A percentile compares a stretch with the other conserved stretches of the same genome.
These are phyloP conservation scores for Oconnorella tubifera DNA, from an alignment of 2,888 invertebrate species.

Conservation along the genomic window DNA sequence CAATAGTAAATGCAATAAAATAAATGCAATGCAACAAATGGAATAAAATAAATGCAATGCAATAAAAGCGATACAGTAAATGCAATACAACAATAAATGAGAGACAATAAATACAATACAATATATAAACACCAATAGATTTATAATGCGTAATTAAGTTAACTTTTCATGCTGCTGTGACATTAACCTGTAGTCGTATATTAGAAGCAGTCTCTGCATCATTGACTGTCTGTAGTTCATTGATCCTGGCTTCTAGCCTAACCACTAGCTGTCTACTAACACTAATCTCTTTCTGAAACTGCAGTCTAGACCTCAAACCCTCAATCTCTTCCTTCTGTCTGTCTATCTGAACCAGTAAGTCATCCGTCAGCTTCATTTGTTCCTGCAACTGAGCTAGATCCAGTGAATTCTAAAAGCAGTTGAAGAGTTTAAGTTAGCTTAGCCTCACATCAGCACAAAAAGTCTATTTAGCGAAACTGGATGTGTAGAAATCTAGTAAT, in stretches of 20 bases:
- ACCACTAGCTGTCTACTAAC: conserved; percentile 8
- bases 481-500: too few species aligned
- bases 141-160: too few species aligned
- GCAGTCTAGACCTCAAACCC: conserved; percentile 7
- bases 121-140: too few species aligned
- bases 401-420: conserved; percentile 18
- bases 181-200: conserved; percentile 11
- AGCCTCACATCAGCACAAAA: neutral
- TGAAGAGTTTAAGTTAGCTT: too few species aligned
- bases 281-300: neutral
- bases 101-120: too few species aligned
- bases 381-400: conserved; percentile 19
- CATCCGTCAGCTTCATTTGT: conserved; percentile 14
- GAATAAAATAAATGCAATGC: too few species aligned
- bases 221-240: conserved; percentile 8
- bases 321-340: conserved; percentile 1
- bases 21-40: too few species aligned
- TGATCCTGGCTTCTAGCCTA: conserved; percentile 16
- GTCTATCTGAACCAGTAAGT: conserved; percentile 4
- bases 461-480: too few species aligned
- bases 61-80: too few species aligned
- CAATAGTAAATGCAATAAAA: too few species aligned
- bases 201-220: conserved; percentile 10
- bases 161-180: too few species aligned
- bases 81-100: too few species aligned